phyloP scores from a whole-genome alignment of 2,888 invertebrate genomes.

The Tubulanus polymorphus region DNA sequence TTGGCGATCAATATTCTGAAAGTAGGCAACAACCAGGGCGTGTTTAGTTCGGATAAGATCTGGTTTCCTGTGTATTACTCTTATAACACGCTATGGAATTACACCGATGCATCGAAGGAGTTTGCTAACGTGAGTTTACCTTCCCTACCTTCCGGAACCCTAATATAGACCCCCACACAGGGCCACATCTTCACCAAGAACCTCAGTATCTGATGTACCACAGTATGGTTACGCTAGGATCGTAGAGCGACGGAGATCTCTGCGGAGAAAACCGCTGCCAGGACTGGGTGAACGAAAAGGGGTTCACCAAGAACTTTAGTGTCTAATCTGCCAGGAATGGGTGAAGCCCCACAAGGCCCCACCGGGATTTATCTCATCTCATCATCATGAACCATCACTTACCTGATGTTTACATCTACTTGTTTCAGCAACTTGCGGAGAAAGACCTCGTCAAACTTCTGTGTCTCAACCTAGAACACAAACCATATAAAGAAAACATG shows the following conservation, averaged over 20 bases:
- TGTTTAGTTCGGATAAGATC: slow-evolving; percentile 47
- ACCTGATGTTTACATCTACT: neutral
- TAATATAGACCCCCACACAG: too few species aligned
- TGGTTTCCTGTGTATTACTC: slow-evolving; percentile 50
- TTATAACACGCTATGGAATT: slow-evolving; percentile 47
- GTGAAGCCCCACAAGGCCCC: too few species aligned
- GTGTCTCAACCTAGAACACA: slow-evolving; percentile 41
- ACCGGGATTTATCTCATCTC: too few species aligned
- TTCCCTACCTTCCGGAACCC: neutral
- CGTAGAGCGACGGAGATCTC: too few species aligned
- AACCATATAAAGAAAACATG: slow-evolving; percentile 44
- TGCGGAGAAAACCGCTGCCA: too few species aligned
- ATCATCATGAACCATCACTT: too few species aligned
- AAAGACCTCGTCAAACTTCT: slow-evolving; percentile 38
- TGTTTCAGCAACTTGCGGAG: slow-evolving; percentile 34
- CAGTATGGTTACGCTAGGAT: too few species aligned
- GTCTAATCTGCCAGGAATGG: too few species aligned
- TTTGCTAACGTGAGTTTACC: slow-evolving; percentile 34
- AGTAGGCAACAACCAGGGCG: slow-evolving; percentile 40
- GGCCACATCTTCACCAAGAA: too few species aligned
- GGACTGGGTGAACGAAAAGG: too few species aligned
- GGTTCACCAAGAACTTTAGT: too few species aligned
- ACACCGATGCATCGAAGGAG: slow-evolving; percentile 36
- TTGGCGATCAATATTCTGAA: slow-evolving; percentile 41
- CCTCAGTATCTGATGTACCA: too few species aligned